Conservation (phyloP, 2,797 vertebrate species). For the Periophthalmus magnuspinnatus region DNA sequence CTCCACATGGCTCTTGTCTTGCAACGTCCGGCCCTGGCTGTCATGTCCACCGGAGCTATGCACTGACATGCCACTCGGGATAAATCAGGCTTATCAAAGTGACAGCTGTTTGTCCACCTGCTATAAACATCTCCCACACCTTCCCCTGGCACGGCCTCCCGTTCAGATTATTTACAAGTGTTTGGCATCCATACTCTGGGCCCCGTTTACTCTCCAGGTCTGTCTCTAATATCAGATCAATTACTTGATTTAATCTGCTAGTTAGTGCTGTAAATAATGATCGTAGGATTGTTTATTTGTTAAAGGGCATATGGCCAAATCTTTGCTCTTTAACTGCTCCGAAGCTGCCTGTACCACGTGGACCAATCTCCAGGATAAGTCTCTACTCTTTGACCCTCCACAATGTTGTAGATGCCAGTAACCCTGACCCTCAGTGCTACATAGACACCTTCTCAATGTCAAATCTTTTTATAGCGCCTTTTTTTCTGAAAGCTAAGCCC, state of each 20-base stretch:
- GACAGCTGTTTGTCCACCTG: constrained; percentile 92
- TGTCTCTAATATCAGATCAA: constrained; percentile 64
- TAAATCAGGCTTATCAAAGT: constrained; percentile 87
- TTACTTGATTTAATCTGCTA: constrained; percentile 62
- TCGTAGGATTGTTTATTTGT: constrained; percentile 58
- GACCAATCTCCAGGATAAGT: constrained; percentile 9
- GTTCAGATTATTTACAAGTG: constrained; percentile 77
- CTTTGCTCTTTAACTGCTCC: constrained; percentile 32
- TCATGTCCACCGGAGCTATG: constrained; percentile 77
- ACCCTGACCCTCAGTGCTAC: constrained; percentile 32
- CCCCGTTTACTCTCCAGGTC: constrained; percentile 67
- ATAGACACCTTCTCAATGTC: constrained; percentile 48
- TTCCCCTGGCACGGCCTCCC: constrained; percentile 60
- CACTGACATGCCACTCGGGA: constrained; percentile 79
- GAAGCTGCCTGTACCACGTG: constrained; percentile 33
- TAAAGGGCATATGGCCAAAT: constrained; percentile 44
- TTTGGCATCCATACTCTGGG: constrained; percentile 49
- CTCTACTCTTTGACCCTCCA: constrained; percentile 16
- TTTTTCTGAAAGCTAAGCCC: constrained; percentile 22
- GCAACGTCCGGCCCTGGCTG: constrained; percentile 43
- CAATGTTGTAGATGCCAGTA: constrained; percentile 17
- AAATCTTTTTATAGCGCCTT: constrained; percentile 64
- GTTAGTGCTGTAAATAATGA: constrained; percentile 75
- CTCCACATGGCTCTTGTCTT: constrained; percentile 31
- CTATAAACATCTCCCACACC: constrained; percentile 81